Evolutionary conservation across 2,888 invertebrate genomes (phyloP).

Genomic region (Dryococelus australis): DNA sequence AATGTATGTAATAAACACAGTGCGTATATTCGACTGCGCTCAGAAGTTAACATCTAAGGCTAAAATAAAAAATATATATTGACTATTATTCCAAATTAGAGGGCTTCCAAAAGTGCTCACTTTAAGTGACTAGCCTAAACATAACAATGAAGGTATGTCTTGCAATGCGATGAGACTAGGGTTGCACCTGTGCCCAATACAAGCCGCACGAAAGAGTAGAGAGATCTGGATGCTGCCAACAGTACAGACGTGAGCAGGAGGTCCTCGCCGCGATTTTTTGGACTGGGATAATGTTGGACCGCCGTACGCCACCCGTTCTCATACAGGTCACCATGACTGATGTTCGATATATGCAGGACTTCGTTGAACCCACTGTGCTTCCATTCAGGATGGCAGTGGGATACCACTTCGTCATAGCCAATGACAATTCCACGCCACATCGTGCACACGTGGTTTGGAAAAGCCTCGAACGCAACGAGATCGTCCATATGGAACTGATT

Average conservation of each 20-base stretch:
- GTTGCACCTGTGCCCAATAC: background rate
- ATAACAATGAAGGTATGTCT: background rate
- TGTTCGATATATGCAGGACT: background rate
- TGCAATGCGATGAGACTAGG: background rate
- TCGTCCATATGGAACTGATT: background rate
- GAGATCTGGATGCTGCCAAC: background rate
- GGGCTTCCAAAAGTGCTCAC: too few relatives aligned
- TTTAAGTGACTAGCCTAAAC: too few relatives aligned
- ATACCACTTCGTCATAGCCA: background rate
- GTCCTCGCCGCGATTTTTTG: background rate
- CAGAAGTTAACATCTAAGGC: too few relatives aligned
- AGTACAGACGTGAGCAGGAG: background rate
- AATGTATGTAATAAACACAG: too few relatives aligned
- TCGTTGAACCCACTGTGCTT: constrained; percentile 4
- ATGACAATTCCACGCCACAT: background rate
- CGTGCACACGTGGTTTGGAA: background rate
- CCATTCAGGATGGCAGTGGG: background rate
- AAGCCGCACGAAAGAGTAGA: background rate
- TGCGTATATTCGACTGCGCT: too few relatives aligned
- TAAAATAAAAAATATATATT: too few relatives aligned
- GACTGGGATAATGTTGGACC: background rate
- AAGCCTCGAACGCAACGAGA: background rate
- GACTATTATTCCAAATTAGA: too few relatives aligned
- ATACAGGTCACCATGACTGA: background rate
- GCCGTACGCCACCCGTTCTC: background rate